Percentiles rank a stretch among this genome's conserved stretches.
phyloP scores from a whole-genome alignment of 2,113 vertebrate genomes.

The Dipodomys merriami region DNA sequence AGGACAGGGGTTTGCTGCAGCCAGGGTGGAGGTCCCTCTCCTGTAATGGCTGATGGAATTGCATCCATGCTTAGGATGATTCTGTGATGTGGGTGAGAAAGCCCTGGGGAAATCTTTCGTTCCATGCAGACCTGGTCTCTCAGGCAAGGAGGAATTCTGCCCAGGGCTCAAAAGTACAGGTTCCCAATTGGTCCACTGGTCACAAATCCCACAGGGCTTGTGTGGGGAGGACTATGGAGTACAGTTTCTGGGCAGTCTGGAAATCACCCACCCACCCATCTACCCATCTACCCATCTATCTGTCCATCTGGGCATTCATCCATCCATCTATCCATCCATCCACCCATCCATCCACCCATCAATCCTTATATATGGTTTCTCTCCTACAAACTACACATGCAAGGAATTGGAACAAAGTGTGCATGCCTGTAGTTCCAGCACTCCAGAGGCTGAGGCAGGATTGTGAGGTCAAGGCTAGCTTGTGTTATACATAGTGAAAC shows the following conservation, averaged over 20 bases:
- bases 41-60: neutral
- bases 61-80: neutral
- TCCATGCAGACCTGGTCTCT: neutral
- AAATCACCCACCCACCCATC: neutral
- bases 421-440: neutral
- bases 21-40: neutral
- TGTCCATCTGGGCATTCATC: neutral
- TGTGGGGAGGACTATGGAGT: neutral
- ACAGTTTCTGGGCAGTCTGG: neutral
- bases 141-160: neutral
- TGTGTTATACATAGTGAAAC: neutral
- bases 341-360: neutral
- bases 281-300: neutral
- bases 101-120: neutral
- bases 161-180: neutral
- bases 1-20: neutral
- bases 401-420: neutral
- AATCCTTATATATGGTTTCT: neutral
- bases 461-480: neutral
- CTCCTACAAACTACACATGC: neutral
- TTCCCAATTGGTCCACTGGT: neutral
- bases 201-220: fast-evolving
- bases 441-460: neutral
- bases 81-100: fast-evolving
- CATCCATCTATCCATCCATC: neutral